Evolutionary conservation across 1,140 invertebrate species (phyloP), one percentile per base, ranked within the genome.

Genomic region (Tetramorium parvispinum): DNA sequence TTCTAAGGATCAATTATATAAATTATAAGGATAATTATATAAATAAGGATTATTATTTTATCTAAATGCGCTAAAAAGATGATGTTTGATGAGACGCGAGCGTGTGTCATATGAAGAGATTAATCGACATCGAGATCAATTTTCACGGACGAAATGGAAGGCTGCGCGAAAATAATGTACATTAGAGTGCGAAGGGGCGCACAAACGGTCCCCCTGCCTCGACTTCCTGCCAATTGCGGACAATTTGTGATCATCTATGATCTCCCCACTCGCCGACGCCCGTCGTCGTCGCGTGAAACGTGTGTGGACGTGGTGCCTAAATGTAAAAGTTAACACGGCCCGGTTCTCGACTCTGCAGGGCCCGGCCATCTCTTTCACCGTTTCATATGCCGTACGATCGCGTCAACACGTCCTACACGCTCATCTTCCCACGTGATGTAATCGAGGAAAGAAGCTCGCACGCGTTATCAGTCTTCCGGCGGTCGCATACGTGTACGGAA

Each of bases 221-320:
- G 92, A 94, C 94, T 95, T 95, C 94, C 94, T 95, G 94, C 92
- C 94, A 95, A 95, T 95, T 95, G 93, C 93, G 91, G 92, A 88
- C 93, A 95, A 95, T 95, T 95, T 95, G 90, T 90, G 93, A 94
- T 95, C 94, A 95, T 95, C 93, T 93, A 95, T 94, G 94, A 94
- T 94, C 93, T 91, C 89, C 89, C 87, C 90, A 88, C 91, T 92
- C 93, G 88, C 87, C 90, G 63, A 32, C 21, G 37, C 32, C 24
- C 61, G 37, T 65, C 63, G 32, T 37, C 37, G 73, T 40, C 61
- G 16, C 76, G 43, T 78, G 76, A 82, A 57, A 65, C 40, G 68
- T 79, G 76, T 91, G 91, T 91, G 89, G 89, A 90, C 78, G 10
- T 11, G 81, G 37, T 81, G 89, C 83, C 89, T 90, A 91, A 89